Percentiles rank a stretch among this genome's conserved stretches.
Evolutionary conservation across 2,113 vertebrate species (phyloP).

Genomic region (Cheilinus undulatus): DNA sequence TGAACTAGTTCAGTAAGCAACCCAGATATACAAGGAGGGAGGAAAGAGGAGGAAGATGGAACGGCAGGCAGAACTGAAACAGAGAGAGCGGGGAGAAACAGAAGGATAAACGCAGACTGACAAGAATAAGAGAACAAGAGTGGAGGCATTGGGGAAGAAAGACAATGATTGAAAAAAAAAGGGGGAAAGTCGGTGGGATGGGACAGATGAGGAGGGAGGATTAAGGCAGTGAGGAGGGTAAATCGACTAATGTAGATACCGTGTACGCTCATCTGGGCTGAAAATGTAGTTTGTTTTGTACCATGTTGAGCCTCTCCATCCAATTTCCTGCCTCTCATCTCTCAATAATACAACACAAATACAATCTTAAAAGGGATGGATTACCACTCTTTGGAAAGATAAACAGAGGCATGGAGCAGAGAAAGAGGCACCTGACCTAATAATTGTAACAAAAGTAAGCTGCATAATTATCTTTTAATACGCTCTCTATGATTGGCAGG

Average conservation of each 20-base stretch:
- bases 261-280: constrained; percentile 33
- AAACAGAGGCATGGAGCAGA: neutral
- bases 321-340: constrained; percentile 58
- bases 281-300: constrained; percentile 26
- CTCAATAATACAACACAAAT: constrained; percentile 59
- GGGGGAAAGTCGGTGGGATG: constrained; percentile 14
- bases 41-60: neutral
- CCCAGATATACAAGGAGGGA: constrained; percentile 58
- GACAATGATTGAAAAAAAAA: neutral
- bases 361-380: constrained; percentile 50
- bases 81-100: neutral
- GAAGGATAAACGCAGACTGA: constrained; percentile 1
- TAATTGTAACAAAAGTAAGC: neutral
- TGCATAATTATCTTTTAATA: neutral
- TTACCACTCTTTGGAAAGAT: constrained; percentile 18
- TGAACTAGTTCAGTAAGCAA: constrained; percentile 74
- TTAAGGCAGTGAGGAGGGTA: constrained; percentile 31
- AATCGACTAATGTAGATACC: constrained; percentile 55
- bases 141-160: constrained; percentile 12
- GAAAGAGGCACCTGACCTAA: constrained; percentile 8
- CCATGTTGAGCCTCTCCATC: constrained; percentile 31
- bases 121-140: neutral
- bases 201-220: constrained; percentile 19
- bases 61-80: constrained; percentile 2
- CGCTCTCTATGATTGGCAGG: neutral